phyloP scores from a whole-genome alignment of 2,113 vertebrate genomes.

The Salvator merianae region DNA sequence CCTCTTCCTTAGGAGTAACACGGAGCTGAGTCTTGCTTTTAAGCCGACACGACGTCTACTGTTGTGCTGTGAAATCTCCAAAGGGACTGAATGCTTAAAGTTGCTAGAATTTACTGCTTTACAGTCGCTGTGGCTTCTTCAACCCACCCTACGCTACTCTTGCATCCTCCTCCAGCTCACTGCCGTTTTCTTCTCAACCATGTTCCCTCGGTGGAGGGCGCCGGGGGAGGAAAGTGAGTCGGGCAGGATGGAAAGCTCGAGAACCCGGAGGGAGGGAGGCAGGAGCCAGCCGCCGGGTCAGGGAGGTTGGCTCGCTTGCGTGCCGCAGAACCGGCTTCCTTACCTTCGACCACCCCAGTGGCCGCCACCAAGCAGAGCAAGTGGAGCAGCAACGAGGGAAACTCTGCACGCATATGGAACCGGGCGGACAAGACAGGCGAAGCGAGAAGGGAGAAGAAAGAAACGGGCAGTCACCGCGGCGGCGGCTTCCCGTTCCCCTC shows the following conservation, averaged over 20 bases:
- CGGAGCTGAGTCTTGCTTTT: neutral
- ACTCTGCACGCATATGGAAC: slow-evolving; percentile 50
- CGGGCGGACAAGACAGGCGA: neutral
- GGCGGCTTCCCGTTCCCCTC: slow-evolving; percentile 29
- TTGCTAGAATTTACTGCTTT: neutral
- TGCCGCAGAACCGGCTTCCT: neutral
- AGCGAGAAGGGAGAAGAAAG: neutral
- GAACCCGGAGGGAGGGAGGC: neutral
- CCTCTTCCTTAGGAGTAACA: neutral
- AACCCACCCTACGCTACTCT: slow-evolving; percentile 7
- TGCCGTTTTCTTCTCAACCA: neutral
- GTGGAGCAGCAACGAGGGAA: slow-evolving; percentile 27
- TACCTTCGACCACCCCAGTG: slow-evolving; percentile 43
- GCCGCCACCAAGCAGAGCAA: slow-evolving; percentile 45
- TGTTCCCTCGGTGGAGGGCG: neutral
- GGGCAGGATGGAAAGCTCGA: neutral
- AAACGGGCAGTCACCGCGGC: neutral
- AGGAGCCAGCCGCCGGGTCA: too few species aligned
- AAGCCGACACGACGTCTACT: neutral
- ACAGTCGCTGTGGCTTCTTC: neutral
- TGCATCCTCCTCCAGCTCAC: slow-evolving; percentile 13
- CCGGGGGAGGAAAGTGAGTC: neutral
- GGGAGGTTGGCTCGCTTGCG: neutral
- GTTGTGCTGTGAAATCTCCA: neutral
- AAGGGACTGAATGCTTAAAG: neutral